A percentile compares a stretch with the other conserved stretches of the same genome.
phyloP scores from a whole-genome alignment of 1,140 invertebrate genomes.

The Sesamia nonagrioides region DNA sequence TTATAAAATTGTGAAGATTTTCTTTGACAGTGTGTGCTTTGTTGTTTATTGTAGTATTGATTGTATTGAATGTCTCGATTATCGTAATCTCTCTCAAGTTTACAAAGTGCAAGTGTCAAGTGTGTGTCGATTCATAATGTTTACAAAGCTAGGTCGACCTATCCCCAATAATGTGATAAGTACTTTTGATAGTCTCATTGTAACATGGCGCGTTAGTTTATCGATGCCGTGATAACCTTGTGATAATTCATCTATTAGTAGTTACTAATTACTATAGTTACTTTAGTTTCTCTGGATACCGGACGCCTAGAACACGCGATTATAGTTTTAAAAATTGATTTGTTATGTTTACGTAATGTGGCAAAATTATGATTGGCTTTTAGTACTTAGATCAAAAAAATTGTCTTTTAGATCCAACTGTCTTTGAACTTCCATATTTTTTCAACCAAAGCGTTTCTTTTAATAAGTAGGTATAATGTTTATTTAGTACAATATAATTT shows the following conservation, averaged over 20 bases:
- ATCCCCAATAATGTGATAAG: conserved; percentile 55
- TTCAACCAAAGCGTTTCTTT: conserved; percentile 42
- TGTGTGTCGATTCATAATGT: conserved; percentile 1
- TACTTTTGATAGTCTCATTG: conserved; percentile 37
- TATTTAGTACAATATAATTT: conserved; percentile 6
- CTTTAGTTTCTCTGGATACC: conserved; percentile 70
- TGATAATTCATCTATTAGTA: conserved; percentile 71
- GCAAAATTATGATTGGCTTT: conserved; percentile 62
- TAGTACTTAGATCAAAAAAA: conserved; percentile 65
- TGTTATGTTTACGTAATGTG: conserved; percentile 41
- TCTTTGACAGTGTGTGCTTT: conserved; percentile 8
- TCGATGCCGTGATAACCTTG: conserved; percentile 77
- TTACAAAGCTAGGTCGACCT: conserved; percentile 37
- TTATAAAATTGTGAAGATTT: neutral
- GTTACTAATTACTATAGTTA: conserved; percentile 53
- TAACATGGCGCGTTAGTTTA: conserved; percentile 56
- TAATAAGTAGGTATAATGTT: conserved; percentile 1
- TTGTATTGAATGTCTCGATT: neutral
- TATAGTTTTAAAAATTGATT: conserved; percentile 54
- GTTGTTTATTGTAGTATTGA: conserved; percentile 1
- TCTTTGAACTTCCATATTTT: conserved; percentile 41
- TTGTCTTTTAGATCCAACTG: conserved; percentile 43
- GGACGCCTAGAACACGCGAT: conserved; percentile 85
- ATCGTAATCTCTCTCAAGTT: conserved; percentile 30
- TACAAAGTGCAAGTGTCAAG: conserved; percentile 40